Percentiles rank a stretch among this genome's conserved stretches.
Conservation (phyloP, 2,888 invertebrate genomes). For the Xestia sexstrigata region DNA sequence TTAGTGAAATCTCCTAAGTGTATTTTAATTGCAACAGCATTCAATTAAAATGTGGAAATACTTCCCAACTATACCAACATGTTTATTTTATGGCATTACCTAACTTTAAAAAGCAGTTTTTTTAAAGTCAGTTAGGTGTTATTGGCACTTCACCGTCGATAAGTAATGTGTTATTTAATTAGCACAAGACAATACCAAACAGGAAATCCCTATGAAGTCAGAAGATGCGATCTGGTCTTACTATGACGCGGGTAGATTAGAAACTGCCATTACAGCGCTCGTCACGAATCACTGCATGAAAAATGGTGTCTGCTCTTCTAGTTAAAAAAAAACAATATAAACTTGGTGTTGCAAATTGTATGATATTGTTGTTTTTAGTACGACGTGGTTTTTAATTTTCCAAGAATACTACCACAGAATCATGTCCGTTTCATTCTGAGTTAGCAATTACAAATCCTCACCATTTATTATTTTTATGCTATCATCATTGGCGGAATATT, state of each 20-base stretch:
- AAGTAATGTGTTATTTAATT: neutral
- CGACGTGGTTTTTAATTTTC: conserved; percentile 25
- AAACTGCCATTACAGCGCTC: conserved; percentile 42
- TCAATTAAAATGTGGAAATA: no score
- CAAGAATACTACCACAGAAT: conserved; percentile 19
- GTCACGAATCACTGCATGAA: conserved; percentile 62
- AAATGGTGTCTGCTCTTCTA: conserved; percentile 51
- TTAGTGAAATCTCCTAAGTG: no score
- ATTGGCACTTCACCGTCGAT: no score
- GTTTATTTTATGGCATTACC: no score
- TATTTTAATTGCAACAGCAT: no score
- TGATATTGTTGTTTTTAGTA: conserved; percentile 17
- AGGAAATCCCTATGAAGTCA: conserved; percentile 25
- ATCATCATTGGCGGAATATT: neutral
- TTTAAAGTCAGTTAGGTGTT: no score
- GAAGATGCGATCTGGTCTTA: conserved; percentile 33
- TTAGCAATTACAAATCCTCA: neutral
- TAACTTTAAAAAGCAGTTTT: no score
- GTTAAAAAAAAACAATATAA: conserved; percentile 36
- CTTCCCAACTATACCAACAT: no score
- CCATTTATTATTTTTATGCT: neutral
- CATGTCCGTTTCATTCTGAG: neutral
- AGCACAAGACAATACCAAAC: conserved; percentile 7
- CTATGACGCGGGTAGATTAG: conserved; percentile 44
- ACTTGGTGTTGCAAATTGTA: conserved; percentile 39